phyloP scores from a whole-genome alignment of 2,888 invertebrate genomes.

The Lithophane semibrunnea region DNA sequence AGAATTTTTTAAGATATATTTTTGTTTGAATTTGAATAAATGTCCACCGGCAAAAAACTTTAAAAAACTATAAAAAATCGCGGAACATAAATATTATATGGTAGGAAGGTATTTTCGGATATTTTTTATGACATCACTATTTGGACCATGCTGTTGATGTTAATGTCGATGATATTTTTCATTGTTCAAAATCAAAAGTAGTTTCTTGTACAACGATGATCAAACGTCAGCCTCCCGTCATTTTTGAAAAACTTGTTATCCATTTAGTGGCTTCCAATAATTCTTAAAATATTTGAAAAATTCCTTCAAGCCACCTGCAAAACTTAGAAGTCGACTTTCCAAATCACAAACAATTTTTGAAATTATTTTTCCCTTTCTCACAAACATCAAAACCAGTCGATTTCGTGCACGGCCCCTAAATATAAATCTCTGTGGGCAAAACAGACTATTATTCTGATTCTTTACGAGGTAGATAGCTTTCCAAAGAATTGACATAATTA shows the following conservation, averaged over 20 bases:
- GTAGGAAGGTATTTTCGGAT: no score
- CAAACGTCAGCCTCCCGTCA: neutral
- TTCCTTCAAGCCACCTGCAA: neutral
- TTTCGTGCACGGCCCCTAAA: neutral
- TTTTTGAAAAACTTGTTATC: neutral
- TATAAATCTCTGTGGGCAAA: neutral
- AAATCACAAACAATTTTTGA: neutral
- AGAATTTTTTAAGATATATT: no score
- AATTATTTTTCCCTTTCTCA: neutral
- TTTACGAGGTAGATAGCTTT: neutral
- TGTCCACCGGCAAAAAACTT: no score
- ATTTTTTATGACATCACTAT: no score
- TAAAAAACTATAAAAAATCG: no score
- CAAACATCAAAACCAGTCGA: neutral
- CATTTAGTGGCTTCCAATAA: neutral
- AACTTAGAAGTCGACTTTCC: neutral
- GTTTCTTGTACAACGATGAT: neutral
- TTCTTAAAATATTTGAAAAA: neutral
- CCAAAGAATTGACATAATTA: conserved; percentile 3
- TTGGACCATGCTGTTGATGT: no score
- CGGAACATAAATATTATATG: neutral
- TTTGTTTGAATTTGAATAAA: no score
- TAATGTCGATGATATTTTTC: neutral
- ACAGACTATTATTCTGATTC: neutral
- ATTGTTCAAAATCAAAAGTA: neutral